Evolutionary conservation across 2,888 invertebrate species (phyloP), one percentile per base, ranked within the genome.

Genomic region (Mythimna vitellina): DNA sequence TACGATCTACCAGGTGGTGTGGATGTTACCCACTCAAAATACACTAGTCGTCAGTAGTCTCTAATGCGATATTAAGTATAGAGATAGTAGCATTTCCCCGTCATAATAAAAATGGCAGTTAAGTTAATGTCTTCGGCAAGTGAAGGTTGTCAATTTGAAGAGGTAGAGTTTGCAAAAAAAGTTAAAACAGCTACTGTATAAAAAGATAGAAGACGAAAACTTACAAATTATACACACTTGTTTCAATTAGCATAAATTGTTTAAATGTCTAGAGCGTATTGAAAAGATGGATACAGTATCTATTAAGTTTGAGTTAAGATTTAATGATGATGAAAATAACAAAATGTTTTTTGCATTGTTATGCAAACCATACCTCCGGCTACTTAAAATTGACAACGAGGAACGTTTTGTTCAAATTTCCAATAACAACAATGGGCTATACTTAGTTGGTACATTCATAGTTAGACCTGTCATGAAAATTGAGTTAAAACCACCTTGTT

Each of bases 21-120:
- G 9, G 61, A 8, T 66, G 65, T 17, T 35, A 5, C 10, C 60
- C 65, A 64, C 10, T 62, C 65, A 64, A 69, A 79, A 70, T 75
- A 71, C 54, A 65, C 53, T 29, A 61, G 58, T 64, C 60, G 42
- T 65, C 29, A 68, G 35, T 57, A 62, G 72, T 63, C 51, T 60
- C 58, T 85, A 85, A 78, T 85, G 85, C 54, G 73, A 72, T 76
- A 72, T 78, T 78, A 79, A 81, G 76, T 84, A 75, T 29, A 68
- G 61, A 66, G 66, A 73, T 71, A 84, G 75, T 76, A 58, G 60
- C 32, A 78, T 70, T 61, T 78, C 57, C 71, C 70, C 35, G 61
- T 65, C 70, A 65, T 60, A 78, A 81, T 78, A 66, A 78, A 84
- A 81, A 76, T 70, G 46, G 54, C 62, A 61, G 68, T 78, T 76